A percentile compares a stretch with the other conserved stretches of the same genome.
Conservation (phyloP, 2,797 vertebrate genomes). For the Phoebastria nigripes region DNA sequence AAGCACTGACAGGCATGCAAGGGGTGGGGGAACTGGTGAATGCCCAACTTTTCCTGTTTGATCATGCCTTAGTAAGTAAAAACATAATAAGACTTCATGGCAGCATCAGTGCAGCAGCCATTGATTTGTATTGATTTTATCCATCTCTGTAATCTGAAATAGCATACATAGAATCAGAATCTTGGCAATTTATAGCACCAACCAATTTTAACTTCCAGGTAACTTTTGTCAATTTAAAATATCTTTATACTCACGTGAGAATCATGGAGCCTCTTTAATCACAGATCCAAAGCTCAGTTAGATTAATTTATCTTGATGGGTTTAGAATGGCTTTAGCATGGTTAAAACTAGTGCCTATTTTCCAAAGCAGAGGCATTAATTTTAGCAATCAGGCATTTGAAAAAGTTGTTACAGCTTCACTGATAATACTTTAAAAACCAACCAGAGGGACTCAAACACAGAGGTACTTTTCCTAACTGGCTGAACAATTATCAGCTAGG, state of each 20-base stretch:
- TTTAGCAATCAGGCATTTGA: not conserved
- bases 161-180: not conserved
- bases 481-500: not conserved
- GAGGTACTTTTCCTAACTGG: not conserved
- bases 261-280: not conserved
- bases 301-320: not conserved
- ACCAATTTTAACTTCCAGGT: not conserved
- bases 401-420: not conserved
- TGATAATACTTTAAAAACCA: not conserved
- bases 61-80: not conserved
- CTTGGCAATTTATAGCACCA: not conserved
- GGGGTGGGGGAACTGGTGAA: not conserved
- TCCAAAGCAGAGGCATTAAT: not conserved
- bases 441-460: not conserved
- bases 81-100: not conserved
- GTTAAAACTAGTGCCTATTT: not conserved
- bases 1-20: not conserved
- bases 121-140: not conserved
- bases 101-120: not conserved
- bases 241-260: not conserved
- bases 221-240: not conserved
- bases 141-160: not conserved
- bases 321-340: not conserved
- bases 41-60: not conserved
- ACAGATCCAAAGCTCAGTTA: not conserved